Percentiles rank a stretch among this genome's conserved stretches.
Conservation (phyloP, 2,888 invertebrate species). For the Globia sparganii region DNA sequence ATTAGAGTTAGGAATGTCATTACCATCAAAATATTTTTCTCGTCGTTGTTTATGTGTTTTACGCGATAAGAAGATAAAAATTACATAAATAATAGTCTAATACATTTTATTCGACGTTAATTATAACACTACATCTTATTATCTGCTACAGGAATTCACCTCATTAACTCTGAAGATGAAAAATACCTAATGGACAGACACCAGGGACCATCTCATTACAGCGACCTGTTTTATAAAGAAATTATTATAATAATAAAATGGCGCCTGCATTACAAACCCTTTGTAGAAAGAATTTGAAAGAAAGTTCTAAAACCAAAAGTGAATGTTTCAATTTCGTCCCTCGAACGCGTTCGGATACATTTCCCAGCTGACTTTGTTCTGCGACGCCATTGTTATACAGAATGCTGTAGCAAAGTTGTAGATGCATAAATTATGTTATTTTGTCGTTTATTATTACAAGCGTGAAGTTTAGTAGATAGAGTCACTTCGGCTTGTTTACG, state of each 20-base stretch:
- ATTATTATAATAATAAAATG: constrained; percentile 45
- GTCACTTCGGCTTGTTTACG: constrained; percentile 54
- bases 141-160: constrained; percentile 49
- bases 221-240: constrained; percentile 45
- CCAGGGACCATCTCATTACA: constrained; percentile 52
- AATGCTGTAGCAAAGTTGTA: constrained; percentile 71
- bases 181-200: constrained; percentile 42
- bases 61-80: constrained; percentile 38
- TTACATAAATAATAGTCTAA: constrained; percentile 45
- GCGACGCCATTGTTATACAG: constrained; percentile 73
- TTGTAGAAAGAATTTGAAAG: constrained; percentile 54
- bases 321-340: constrained; percentile 66
- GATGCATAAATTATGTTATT: constrained; percentile 73
- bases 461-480: constrained; percentile 59
- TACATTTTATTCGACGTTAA: constrained; percentile 49
- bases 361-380: constrained; percentile 71
- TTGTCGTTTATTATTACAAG: constrained; percentile 64
- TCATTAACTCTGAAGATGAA: constrained; percentile 59
- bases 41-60: constrained; percentile 32
- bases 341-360: constrained; percentile 66
- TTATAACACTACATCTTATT: constrained; percentile 57
- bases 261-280: constrained; percentile 39
- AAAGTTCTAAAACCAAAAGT: constrained; percentile 69
- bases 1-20: background rate
- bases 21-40: constrained; percentile 7